phyloP scores from a whole-genome alignment of 2,113 vertebrate genomes.

The Todiramphus saurophagus region DNA sequence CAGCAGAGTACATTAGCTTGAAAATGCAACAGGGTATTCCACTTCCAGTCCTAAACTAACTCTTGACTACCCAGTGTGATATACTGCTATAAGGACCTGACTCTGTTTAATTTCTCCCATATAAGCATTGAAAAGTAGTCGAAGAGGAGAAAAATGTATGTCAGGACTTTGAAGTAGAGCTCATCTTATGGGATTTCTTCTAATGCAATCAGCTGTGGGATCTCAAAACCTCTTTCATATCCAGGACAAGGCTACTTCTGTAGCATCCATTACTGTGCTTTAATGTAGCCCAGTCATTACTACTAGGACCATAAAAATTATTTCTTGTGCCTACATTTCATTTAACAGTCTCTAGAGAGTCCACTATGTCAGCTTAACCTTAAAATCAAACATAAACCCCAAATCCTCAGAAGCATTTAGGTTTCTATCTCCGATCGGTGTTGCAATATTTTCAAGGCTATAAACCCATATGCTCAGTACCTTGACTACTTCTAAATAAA shows the following conservation, averaged over 20 bases:
- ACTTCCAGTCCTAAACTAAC: not conserved
- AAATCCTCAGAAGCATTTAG: not conserved
- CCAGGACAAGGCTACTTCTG: not conserved
- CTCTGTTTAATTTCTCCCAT: not conserved
- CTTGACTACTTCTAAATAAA: not conserved
- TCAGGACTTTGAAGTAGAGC: not conserved
- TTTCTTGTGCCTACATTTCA: not conserved
- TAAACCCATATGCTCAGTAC: not conserved
- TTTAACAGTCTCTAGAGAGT: not conserved
- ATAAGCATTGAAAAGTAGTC: not conserved
- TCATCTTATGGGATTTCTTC: not conserved
- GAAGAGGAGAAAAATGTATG: not conserved
- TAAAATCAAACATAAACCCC: not conserved
- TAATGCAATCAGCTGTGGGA: not conserved
- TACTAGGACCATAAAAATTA: not conserved
- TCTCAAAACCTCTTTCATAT: not conserved
- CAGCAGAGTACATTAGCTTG: not conserved
- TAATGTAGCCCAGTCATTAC: not conserved
- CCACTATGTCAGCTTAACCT: not conserved
- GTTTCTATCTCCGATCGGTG: not conserved
- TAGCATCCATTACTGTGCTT: not conserved
- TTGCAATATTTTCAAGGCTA: not conserved
- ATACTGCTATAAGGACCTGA: not conserved
- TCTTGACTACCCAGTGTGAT: not conserved
- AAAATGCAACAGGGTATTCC: not conserved